Evolutionary conservation across 2,113 vertebrate genomes (phyloP), one percentile per base, ranked within the genome.

Genomic region (Sprattus sprattus): DNA sequence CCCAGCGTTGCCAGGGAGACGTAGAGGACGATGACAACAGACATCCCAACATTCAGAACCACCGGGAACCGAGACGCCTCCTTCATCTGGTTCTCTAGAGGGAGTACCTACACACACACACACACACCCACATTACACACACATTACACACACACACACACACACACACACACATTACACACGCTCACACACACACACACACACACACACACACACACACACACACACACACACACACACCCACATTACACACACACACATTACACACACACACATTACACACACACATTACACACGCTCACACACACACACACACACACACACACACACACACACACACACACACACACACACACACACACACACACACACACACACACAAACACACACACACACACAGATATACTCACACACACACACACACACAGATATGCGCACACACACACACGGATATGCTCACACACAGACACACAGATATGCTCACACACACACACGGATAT

Each of bases 31-130:
- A 95, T 96, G 81, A 97, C 96, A 46, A 96, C 91, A 3, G 92
- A 94, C 96, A 97, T 98, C 82, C 96, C 96, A 18, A 97, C 94
- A 86, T 96, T 96, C 83, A 98, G 18, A 0, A 95, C 96, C 86
- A 88, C 90, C 0, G 96, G 92, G 50, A 97, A 98, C 71, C 94
- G 95, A 0, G 93, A 89, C 0, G 93, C 89, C 45, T 97, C 95
- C 85, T 91, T 96, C 96, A 98, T 98, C 92, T 95, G 95, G 88
- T 98, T 97, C 89, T 98, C 95, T 87, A 98, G 80, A 0, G 97
- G 97, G n/a, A 98, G 95, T 0, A 97, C 96, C 97, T 98, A 90
- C 45, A 86, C 6, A 75, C 18, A 88, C 25, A 88, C 39, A 83
- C n/a, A 45, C 67, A 81, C 39, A 90, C 45, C 85, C 6, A 75